phyloP scores from a whole-genome alignment of 2,888 invertebrate genomes.

The Eristalinus aeneus region DNA sequence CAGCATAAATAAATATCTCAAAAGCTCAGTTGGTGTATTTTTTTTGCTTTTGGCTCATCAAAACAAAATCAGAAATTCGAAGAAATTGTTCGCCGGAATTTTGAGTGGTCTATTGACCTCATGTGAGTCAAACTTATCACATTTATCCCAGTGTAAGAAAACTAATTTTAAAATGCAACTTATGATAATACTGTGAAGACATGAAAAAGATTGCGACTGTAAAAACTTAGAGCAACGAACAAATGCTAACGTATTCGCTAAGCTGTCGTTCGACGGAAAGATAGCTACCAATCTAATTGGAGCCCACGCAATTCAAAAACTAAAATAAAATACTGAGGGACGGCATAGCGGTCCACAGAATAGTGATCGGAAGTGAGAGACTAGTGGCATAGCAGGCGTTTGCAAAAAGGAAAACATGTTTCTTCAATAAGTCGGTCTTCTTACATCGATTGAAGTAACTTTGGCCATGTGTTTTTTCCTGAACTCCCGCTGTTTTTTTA shows the following conservation, averaged over 20 bases:
- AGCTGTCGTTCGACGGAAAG: background rate
- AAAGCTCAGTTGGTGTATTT: background rate
- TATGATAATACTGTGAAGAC: background rate
- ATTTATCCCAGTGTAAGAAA: background rate
- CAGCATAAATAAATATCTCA: background rate
- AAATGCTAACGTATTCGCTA: background rate
- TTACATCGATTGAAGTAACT: background rate
- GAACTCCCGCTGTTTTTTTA: background rate
- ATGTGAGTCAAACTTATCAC: background rate
- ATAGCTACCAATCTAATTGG: background rate
- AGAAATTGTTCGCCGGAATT: background rate
- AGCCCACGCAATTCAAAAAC: background rate
- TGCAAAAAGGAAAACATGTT: background rate
- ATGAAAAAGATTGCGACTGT: background rate
- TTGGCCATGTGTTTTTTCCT: background rate
- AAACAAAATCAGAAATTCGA: background rate
- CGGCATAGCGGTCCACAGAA: background rate
- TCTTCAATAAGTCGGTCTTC: background rate
- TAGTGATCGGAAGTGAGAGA: background rate
- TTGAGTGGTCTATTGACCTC: background rate
- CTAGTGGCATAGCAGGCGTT: background rate
- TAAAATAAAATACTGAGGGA: background rate
- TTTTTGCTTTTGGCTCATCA: background rate
- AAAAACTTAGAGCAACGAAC: background rate
- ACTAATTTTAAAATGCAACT: background rate